phyloP scores from a whole-genome alignment of 2,113 vertebrate species.

The Aldabrachelys gigantea region DNA sequence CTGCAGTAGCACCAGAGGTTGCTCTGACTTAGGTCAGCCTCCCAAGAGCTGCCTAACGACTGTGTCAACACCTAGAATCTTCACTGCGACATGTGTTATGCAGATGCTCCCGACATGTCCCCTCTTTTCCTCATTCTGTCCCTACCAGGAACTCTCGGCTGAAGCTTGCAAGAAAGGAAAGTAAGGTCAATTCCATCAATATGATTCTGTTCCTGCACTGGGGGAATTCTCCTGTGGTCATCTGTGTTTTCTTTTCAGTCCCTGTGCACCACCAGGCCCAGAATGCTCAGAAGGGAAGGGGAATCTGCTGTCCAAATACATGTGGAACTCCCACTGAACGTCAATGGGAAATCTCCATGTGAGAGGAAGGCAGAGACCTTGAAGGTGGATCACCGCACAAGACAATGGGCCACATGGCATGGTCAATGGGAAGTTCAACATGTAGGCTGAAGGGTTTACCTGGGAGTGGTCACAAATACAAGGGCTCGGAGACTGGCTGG shows the following conservation, averaged over 20 bases:
- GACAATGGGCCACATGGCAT: no score
- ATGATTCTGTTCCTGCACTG: no score
- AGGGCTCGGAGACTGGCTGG: no score
- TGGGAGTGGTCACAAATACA: no score
- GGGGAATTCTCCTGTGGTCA: no score
- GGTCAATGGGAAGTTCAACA: no score
- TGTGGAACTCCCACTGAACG: not conserved
- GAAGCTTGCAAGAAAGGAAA: no score
- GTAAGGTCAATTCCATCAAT: no score
- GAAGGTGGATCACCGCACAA: not conserved
- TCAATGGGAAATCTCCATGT: not conserved
- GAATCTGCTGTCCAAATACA: not conserved
- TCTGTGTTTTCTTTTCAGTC: not conserved
- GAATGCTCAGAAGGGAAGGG: not conserved
- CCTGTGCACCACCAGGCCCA: no score
- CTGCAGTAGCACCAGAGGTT: not conserved
- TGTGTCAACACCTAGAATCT: not conserved
- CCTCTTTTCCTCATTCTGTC: not conserved
- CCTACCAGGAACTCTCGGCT: no score
- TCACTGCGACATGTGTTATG: not conserved
- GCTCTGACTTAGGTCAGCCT: not conserved
- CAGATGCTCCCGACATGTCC: not conserved
- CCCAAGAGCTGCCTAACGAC: no score
- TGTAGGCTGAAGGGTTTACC: no score
- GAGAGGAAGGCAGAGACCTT: not conserved